Evolutionary conservation across 2,113 vertebrate genomes (phyloP), one percentile per base, ranked within the genome.

Genomic region (Turdus rufiventris): DNA sequence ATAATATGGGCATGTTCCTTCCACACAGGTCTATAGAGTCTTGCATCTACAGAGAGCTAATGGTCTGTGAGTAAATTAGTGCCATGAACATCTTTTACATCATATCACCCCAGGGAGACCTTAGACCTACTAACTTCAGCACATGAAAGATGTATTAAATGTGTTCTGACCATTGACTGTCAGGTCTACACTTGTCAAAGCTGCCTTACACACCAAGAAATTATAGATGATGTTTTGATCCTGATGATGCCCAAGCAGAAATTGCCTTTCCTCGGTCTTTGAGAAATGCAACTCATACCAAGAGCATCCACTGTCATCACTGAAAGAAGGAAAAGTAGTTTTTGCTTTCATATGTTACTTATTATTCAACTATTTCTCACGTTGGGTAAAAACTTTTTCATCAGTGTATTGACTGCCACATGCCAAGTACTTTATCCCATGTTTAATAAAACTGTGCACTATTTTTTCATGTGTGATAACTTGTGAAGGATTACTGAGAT

Each of bases 31-130:
- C 84, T 97, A 91, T 58, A 92, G 93, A 93, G 25, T 40, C 67
- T 47, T 77, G 57, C 79, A 43, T 95, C 58, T 62, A 21, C 83
- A 60, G 82, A 90, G 45, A 96, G 33, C 82, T 96, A 97, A 97
- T 91, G 78, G 70, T 65, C 76, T 97, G 36, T 92, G 91, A 94
- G 73, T 96, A 95, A 97, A 93, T 88, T 94, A 94, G 36, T 93
- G 53, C 84, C 88, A 79, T 85, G 88, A 95, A 81, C 56, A 83
- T 87, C 66, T 80, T 94, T 94, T 96, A 68, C 50, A 95, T 94
- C 74, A 57, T 93, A 87, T 92, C 90, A 96, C 79, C 68, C 72
- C 89, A 65, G 92, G 68, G 93, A 88, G 61, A 84, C 38, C 85
- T 94, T 79, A 96, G 90, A 91, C 47, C 88, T 73, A 92, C 57